A percentile compares a stretch with the other conserved stretches of the same genome.
Evolutionary conservation across 2,113 vertebrate species (phyloP).

Genomic region (Lepidothrix coronata): DNA sequence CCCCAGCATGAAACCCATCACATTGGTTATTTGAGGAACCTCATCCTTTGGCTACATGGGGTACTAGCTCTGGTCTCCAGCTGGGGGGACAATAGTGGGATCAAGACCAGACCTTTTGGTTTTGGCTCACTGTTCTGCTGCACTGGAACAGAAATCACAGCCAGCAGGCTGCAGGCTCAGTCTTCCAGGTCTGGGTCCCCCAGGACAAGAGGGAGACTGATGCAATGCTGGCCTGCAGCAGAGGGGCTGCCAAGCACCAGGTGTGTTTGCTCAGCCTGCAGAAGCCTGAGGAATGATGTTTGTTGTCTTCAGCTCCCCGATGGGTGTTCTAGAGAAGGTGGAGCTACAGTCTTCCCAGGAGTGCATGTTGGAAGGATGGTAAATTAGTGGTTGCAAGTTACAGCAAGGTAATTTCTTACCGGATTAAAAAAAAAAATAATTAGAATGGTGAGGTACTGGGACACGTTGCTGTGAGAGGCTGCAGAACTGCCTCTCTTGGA

Average conservation of each 20-base stretch:
- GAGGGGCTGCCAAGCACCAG: not conserved
- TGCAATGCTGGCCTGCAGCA: not conserved
- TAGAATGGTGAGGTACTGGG: not conserved
- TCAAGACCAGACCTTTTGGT: not conserved
- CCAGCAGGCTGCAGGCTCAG: not conserved
- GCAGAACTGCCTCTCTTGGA: not conserved
- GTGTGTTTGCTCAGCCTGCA: not conserved
- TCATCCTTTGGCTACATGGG: not conserved
- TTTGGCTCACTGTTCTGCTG: not conserved
- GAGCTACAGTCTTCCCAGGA: not conserved
- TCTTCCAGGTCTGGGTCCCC: not conserved
- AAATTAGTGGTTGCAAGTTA: slow-evolving; percentile 20
- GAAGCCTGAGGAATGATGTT: not conserved
- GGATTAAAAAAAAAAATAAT: not conserved
- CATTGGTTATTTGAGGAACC: not conserved
- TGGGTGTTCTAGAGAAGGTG: not conserved
- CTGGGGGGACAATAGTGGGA: not conserved
- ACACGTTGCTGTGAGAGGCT: not conserved
- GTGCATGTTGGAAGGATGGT: not conserved
- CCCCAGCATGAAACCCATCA: not conserved
- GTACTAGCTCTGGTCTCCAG: not conserved
- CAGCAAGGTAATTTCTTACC: slow-evolving; percentile 5
- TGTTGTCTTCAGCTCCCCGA: not conserved
- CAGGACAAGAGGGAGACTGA: not conserved
- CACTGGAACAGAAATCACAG: not conserved